These are phyloP conservation scores for Thinocorus orbignyianus DNA, from an alignment of 2,113 vertebrate species.

Conservation along the genomic window DNA sequence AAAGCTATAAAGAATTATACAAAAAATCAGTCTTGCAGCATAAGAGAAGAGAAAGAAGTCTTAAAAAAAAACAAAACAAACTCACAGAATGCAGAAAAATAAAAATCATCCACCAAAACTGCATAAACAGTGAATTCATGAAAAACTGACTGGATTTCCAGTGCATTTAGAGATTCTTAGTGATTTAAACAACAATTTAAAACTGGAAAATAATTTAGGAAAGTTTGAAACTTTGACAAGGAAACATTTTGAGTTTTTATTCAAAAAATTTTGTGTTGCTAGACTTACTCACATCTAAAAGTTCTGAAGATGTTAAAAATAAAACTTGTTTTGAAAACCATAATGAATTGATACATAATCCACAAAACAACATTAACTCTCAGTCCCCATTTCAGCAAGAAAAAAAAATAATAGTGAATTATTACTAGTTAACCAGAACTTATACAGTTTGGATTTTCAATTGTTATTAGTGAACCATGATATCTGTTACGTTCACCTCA, in stretches of 20 bases:
- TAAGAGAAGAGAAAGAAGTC: neutral
- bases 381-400: neutral
- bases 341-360: neutral
- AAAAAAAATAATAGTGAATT: neutral
- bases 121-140: neutral
- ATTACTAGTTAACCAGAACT: neutral
- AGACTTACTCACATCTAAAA: neutral
- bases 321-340: neutral
- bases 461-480: neutral
- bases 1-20: neutral
- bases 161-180: neutral
- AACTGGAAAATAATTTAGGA: neutral
- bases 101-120: neutral
- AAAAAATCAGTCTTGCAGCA: neutral
- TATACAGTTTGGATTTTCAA: neutral
- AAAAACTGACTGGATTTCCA: neutral
- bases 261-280: neutral
- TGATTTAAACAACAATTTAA: neutral
- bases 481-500: neutral
- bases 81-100: neutral
- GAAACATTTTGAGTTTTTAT: neutral
- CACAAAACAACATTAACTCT: neutral
- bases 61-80: neutral
- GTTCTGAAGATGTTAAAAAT: neutral
- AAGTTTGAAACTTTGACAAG: neutral